These are phyloP conservation scores for Isurus oxyrinchus DNA, from an alignment of 2,113 vertebrate species.

Conservation along the genomic window DNA sequence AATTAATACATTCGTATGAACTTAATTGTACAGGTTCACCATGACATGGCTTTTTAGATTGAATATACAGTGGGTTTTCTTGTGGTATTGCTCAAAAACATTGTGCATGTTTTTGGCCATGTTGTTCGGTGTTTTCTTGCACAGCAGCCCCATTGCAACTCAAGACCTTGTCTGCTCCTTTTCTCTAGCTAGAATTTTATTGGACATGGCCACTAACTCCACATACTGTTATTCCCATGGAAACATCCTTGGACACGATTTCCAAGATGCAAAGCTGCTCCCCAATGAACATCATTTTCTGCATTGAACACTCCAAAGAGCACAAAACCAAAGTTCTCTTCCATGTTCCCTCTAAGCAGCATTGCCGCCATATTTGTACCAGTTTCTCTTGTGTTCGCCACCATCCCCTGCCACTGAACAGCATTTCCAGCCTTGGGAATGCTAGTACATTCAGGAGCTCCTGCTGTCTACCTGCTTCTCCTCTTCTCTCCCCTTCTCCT, in stretches of 20 bases:
- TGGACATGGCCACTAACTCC: not conserved
- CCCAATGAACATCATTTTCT: not conserved
- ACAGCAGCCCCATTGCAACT: not conserved
- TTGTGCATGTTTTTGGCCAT: not conserved
- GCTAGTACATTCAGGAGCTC: too few species aligned
- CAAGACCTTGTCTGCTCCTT: not conserved
- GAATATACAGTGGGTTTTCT: not conserved
- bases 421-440: not conserved
- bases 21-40: not conserved
- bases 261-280: not conserved
- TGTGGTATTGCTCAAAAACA: not conserved
- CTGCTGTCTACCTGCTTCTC: too few species aligned
- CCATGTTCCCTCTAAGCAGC: not conserved
- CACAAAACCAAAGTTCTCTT: not conserved
- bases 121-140: not conserved
- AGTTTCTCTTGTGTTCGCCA: not conserved
- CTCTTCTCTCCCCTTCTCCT: too few species aligned
- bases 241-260: not conserved
- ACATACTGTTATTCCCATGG: not conserved
- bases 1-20: not conserved
- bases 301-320: not conserved
- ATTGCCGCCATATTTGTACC: not conserved
- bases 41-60: not conserved
- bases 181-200: not conserved
- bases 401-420: too few species aligned